These are phyloP conservation scores for Callipepla squamata DNA, from an alignment of 2,113 vertebrate species.

Conservation along the genomic window DNA sequence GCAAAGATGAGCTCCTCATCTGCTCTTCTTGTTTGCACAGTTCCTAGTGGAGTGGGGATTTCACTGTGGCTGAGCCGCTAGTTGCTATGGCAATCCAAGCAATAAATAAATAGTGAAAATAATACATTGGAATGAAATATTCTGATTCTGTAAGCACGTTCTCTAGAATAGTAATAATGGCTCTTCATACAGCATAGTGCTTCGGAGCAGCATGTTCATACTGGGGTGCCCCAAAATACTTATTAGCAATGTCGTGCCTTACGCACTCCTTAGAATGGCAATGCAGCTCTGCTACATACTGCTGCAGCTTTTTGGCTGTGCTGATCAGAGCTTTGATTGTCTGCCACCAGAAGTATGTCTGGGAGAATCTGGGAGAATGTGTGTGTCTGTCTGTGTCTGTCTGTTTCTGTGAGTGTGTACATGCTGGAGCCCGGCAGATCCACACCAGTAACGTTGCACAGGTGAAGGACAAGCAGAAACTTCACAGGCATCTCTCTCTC, in stretches of 20 bases:
- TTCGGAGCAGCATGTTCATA: not conserved
- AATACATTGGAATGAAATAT: constrained; percentile 28
- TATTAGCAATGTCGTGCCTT: not conserved
- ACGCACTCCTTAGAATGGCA: accelerated
- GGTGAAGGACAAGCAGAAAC: not conserved
- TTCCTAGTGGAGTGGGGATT: not conserved
- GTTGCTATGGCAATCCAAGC: constrained; percentile 62
- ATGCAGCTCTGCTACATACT: accelerated
- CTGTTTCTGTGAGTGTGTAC: accelerated
- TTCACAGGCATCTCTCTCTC: not conserved
- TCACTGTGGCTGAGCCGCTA: not conserved
- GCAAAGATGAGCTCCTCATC: not conserved
- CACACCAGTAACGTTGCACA: accelerated
- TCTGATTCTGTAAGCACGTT: not conserved
- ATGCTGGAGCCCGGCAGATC: not conserved
- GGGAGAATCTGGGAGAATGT: not conserved
- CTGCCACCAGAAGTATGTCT: not conserved
- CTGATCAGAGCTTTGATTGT: not conserved
- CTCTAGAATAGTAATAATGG: not conserved
- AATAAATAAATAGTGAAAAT: constrained; percentile 65
- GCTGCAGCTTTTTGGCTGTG: not conserved
- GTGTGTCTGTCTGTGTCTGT: not conserved
- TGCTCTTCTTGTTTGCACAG: not conserved
- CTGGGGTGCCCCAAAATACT: not conserved
- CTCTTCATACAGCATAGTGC: not conserved